phyloP scores from a whole-genome alignment of 2,113 vertebrate species.

The Xenopus tropicalis region DNA sequence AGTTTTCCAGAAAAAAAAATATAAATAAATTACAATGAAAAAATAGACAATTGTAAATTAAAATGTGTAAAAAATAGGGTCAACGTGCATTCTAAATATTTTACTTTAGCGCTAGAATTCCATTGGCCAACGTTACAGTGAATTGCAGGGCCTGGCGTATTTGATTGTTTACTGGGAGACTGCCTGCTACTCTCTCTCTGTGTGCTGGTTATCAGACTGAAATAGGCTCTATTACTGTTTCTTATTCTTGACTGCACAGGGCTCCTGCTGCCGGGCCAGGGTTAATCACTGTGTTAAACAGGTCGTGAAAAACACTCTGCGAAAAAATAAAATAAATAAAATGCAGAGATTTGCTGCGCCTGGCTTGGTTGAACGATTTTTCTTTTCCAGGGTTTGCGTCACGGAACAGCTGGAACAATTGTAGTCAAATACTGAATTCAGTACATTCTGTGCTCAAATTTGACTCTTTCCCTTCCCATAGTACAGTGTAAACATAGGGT shows the following conservation, averaged over 20 bases:
- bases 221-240: constrained; percentile 40
- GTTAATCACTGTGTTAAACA: constrained; percentile 56
- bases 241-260: constrained; percentile 23
- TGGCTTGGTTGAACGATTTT: constrained; percentile 47
- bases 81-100: too few species aligned
- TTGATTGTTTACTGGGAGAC: not conserved
- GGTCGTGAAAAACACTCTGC: constrained; percentile 50
- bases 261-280: constrained; percentile 27
- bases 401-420: constrained; percentile 27
- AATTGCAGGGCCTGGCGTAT: not conserved
- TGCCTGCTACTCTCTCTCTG: constrained; percentile 11
- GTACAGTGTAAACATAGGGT: too few species aligned
- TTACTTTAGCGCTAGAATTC: too few species aligned
- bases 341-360: constrained; percentile 49
- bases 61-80: too few species aligned
- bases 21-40: too few species aligned
- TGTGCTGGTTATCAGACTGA: constrained; percentile 44
- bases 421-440: constrained; percentile 34
- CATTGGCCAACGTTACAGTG: not conserved
- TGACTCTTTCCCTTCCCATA: not conserved
- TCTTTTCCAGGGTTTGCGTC: constrained; percentile 44
- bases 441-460: not conserved
- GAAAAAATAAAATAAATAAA: constrained; percentile 41
- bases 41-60: too few species aligned
- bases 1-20: too few species aligned